Evolutionary conservation across 2,113 vertebrate genomes (phyloP).

Genomic region (Tapirus terrestris): DNA sequence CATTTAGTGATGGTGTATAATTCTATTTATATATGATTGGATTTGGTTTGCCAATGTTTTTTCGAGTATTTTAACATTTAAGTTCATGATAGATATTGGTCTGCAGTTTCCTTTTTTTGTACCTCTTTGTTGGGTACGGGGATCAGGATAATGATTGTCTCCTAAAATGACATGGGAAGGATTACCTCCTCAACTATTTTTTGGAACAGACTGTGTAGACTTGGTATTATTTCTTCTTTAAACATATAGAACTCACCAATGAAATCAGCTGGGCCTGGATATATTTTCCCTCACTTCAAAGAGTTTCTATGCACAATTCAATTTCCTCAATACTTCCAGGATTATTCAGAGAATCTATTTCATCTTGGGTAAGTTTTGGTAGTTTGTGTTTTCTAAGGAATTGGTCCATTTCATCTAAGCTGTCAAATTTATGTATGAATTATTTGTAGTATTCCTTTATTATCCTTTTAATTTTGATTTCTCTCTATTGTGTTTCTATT

Average conservation of each 20-base stretch:
- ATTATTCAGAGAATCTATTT: background rate
- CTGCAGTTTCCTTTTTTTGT: background rate
- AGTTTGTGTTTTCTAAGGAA: constrained; percentile 1
- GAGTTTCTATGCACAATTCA: background rate
- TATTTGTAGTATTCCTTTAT: background rate
- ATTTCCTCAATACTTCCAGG: background rate
- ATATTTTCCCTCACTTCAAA: background rate
- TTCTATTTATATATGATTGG: background rate
- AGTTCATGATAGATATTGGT: background rate
- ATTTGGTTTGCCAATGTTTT: background rate
- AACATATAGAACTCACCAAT: background rate
- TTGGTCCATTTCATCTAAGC: background rate
- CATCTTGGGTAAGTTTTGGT: background rate
- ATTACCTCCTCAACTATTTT: background rate
- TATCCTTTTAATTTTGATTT: background rate
- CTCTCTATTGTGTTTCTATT: background rate
- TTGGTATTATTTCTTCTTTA: background rate
- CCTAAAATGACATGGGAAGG: background rate
- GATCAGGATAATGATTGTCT: background rate
- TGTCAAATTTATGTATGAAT: background rate
- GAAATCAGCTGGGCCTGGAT: background rate
- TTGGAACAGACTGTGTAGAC: background rate
- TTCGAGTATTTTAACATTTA: background rate
- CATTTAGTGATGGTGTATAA: background rate
- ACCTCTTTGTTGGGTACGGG: background rate